Percentiles rank a stretch among this genome's conserved stretches.
Conservation (phyloP, 2,113 vertebrate species). For the Xiphophorus hellerii region DNA sequence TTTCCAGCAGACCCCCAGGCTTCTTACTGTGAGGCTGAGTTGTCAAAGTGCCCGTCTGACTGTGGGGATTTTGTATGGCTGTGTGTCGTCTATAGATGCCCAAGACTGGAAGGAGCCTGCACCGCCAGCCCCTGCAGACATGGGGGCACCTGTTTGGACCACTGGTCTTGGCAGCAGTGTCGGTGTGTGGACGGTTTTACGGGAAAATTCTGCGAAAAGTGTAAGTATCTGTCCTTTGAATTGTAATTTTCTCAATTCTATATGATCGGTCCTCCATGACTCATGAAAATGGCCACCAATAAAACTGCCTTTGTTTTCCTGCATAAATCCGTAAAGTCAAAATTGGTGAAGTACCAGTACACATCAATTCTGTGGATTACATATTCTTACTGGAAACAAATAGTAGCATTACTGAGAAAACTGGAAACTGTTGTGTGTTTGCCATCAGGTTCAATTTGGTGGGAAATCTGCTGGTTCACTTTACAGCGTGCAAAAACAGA, state of each 20-base stretch:
- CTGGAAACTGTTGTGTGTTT: conserved; percentile 21
- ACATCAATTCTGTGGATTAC: conserved; percentile 32
- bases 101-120: conserved; percentile 92
- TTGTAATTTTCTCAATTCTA: conserved; percentile 41
- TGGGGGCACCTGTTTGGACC: conserved; percentile 90
- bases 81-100: conserved; percentile 85
- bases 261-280: conserved; percentile 57
- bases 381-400: conserved; percentile 33
- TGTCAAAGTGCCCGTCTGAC: conserved; percentile 55
- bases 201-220: conserved; percentile 93
- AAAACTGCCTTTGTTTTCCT: conserved; percentile 10
- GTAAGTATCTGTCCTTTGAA: conserved; percentile 77
- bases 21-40: conserved; percentile 25
- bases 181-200: conserved; percentile 90
- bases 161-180: conserved; percentile 97
- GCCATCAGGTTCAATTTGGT: conserved; percentile 42
- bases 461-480: conserved; percentile 32
- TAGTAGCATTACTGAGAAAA: not conserved
- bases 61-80: conserved; percentile 47
- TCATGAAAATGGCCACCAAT: conserved; percentile 40
- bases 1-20: conserved; percentile 17
- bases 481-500: conserved; percentile 15
- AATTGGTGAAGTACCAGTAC: not conserved
- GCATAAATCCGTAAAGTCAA: conserved; percentile 7
- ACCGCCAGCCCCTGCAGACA: conserved; percentile 87